phyloP scores from a whole-genome alignment of 2,888 invertebrate genomes.

The Apamea crenata region DNA sequence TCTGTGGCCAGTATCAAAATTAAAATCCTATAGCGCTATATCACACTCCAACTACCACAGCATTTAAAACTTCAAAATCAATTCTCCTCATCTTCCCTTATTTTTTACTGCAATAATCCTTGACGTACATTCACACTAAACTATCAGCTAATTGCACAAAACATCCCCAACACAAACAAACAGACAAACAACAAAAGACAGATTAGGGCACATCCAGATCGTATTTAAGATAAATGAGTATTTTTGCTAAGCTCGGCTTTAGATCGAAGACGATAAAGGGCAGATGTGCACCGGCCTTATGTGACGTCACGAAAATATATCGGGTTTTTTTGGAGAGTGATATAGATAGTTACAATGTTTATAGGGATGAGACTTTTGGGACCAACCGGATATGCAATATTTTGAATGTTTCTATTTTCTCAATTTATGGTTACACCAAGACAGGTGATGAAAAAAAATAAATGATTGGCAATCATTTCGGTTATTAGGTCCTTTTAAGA shows the following conservation, averaged over 20 bases:
- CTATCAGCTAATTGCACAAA: conserved; percentile 88
- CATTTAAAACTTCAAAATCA: conserved; percentile 35
- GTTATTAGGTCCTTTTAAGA: neutral
- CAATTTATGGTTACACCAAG: neutral
- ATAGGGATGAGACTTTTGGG: neutral
- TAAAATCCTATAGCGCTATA: neutral
- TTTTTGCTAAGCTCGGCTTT: conserved; percentile 89
- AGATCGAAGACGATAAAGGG: conserved; percentile 85
- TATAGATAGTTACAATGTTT: conserved; percentile 5
- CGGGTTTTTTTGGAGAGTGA: conserved; percentile 12
- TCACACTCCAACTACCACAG: neutral
- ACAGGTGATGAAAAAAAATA: neutral
- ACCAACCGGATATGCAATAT: neutral
- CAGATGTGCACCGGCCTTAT: conserved; percentile 84
- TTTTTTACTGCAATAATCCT: conserved; percentile 59
- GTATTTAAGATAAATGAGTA: conserved; percentile 89
- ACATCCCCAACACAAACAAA: conserved; percentile 85
- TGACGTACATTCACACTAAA: conserved; percentile 82
- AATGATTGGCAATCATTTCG: neutral
- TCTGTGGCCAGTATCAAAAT: neutral
- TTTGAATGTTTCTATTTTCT: neutral
- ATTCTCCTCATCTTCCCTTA: conserved; percentile 28
- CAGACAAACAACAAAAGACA: conserved; percentile 84
- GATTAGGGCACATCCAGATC: conserved; percentile 89
- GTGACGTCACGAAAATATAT: conserved; percentile 72